Percentiles rank a stretch among this genome's conserved stretches.
Conservation (phyloP, 2,888 invertebrate genomes). For the Cynaeus angustus region DNA sequence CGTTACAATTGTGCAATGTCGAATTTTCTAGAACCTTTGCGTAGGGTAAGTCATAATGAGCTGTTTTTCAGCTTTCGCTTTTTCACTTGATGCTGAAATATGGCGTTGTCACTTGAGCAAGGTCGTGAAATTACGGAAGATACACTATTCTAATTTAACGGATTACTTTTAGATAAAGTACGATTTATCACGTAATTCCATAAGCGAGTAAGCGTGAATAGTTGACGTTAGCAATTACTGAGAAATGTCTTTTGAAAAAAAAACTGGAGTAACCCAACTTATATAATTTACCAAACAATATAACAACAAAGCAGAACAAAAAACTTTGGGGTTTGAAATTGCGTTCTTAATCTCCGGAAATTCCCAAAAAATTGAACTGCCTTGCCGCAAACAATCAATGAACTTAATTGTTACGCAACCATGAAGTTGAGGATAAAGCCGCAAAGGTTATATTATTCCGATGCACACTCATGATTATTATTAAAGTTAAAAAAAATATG, state of each 20-base stretch:
- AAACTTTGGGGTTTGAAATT: slow-evolving; percentile 25
- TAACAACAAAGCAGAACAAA: slow-evolving; percentile 8
- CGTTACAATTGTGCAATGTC: slow-evolving; percentile 17
- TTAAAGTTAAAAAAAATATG: too few relatives aligned
- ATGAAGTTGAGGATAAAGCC: slow-evolving; percentile 18
- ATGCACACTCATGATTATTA: too few relatives aligned
- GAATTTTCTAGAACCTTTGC: slow-evolving; percentile 23
- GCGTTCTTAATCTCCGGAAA: slow-evolving; percentile 38
- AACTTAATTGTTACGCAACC: slow-evolving; percentile 21
- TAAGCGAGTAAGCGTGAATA: slow-evolving; percentile 23
- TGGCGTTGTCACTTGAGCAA: slow-evolving; percentile 9
- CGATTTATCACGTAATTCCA: neutral
- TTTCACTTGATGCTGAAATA: slow-evolving; percentile 4
- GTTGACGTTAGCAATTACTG: slow-evolving; percentile 42
- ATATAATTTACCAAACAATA: slow-evolving; percentile 31
- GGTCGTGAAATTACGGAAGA: slow-evolving; percentile 13
- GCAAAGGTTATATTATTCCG: neutral
- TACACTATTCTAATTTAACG: neutral
- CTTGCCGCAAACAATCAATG: slow-evolving; percentile 24
- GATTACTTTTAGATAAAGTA: slow-evolving; percentile 5
- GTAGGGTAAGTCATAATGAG: slow-evolving; percentile 11
- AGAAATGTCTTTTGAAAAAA: slow-evolving; percentile 37
- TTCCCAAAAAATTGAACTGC: slow-evolving; percentile 43
- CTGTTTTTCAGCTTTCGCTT: slow-evolving; percentile 19
- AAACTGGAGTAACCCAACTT: slow-evolving; percentile 20